These are phyloP conservation scores for Neodiprion pinetum DNA, from an alignment of 1,140 invertebrate genomes.

Conservation along the genomic window DNA sequence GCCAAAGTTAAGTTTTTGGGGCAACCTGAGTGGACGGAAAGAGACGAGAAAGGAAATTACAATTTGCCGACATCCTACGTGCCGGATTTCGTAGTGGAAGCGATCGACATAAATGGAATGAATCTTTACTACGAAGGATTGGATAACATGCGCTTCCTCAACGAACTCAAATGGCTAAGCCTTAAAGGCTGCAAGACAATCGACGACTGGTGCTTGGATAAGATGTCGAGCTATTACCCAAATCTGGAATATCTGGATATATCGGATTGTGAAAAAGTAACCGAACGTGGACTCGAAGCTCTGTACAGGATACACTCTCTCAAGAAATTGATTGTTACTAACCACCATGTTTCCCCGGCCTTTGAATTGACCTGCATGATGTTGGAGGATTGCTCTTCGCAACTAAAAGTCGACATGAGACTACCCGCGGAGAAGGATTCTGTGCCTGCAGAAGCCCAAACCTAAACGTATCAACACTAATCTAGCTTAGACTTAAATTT, in stretches of 20 bases:
- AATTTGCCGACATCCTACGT: conserved; percentile 67
- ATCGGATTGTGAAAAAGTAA: conserved; percentile 70
- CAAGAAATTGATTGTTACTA: conserved; percentile 64
- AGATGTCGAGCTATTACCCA: conserved; percentile 66
- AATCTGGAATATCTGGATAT: conserved; percentile 77
- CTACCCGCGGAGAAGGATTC: conserved; percentile 15
- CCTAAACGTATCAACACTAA: background rate
- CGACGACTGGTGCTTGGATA: conserved; percentile 81
- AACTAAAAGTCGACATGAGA: conserved; percentile 37
- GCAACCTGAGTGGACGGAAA: conserved; percentile 65
- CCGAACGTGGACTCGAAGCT: conserved; percentile 69
- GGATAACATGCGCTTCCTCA: conserved; percentile 69
- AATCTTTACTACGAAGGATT: conserved; percentile 74
- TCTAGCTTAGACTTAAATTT: background rate
- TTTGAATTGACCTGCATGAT: conserved; percentile 67
- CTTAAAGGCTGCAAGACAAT: conserved; percentile 69
- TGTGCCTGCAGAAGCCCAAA: no score
- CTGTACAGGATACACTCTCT: conserved; percentile 68
- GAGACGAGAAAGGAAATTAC: conserved; percentile 58
- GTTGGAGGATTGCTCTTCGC: conserved; percentile 62
- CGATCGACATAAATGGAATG: conserved; percentile 71
- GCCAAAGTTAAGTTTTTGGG: conserved; percentile 74
- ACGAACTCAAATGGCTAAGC: conserved; percentile 69
- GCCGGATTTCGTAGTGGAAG: conserved; percentile 67
- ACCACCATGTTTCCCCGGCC: conserved; percentile 37